phyloP scores from a whole-genome alignment of 1,140 invertebrate genomes.

The Bombyx mandarina region DNA sequence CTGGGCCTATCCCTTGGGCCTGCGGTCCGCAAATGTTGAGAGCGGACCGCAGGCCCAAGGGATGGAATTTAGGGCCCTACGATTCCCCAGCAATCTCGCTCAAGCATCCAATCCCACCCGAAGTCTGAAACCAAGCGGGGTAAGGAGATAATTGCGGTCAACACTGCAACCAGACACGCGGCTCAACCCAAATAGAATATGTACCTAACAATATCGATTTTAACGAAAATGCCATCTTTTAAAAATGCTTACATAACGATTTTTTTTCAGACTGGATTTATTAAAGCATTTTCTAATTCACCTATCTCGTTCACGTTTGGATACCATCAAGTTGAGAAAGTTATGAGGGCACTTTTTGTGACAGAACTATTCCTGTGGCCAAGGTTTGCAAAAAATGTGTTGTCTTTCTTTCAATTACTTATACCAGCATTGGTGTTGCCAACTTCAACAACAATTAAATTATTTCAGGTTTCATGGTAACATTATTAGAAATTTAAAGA shows the following conservation, averaged over 20 bases:
- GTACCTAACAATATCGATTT: no score
- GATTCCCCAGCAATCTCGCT: no score
- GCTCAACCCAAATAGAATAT: no score
- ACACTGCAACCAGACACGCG: no score
- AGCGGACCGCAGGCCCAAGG: no score
- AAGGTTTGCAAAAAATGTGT: slow-evolving; percentile 49
- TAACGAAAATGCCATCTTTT: no score
- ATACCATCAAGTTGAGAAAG: slow-evolving; percentile 89
- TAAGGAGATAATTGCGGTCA: no score
- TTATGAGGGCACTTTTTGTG: slow-evolving; percentile 95
- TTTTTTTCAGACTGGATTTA: slow-evolving; percentile 86
- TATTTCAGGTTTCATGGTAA: slow-evolving; percentile 69
- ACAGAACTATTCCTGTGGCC: slow-evolving; percentile 95
- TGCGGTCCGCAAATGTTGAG: no score
- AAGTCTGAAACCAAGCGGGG: no score
- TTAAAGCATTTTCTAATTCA: slow-evolving; percentile 94
- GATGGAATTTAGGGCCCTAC: no score
- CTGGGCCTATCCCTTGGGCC: no score
- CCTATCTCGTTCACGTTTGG: slow-evolving; percentile 91
- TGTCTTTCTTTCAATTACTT: not conserved
- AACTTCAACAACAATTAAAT: not conserved
- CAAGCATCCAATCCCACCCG: no score
- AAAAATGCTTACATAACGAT: not conserved
- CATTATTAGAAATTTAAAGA: slow-evolving; percentile 67
- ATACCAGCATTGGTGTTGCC: not conserved